Evolutionary conservation across 1,140 invertebrate species (phyloP), one percentile per base, ranked within the genome.

Genomic region (Tenebrio molitor): DNA sequence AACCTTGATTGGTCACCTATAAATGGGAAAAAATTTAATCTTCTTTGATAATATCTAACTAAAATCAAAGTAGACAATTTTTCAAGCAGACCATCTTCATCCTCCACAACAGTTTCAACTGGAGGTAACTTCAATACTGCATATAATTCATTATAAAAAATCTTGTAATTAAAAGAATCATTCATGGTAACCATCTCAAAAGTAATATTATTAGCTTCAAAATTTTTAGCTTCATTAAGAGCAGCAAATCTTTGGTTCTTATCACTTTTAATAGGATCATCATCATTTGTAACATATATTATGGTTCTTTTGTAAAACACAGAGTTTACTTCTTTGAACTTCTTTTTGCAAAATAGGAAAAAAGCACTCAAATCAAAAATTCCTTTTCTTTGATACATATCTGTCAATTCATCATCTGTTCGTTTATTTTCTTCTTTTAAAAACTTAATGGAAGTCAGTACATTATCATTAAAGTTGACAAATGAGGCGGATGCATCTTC

Each of bases 61-160:
- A 72, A 36, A 50, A 80, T 69, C 17, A 41, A 50, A 1, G 65
- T 42, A 12, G 64, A 41, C 8, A 80, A 39, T 63, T 75, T 77
- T 15, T 78, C 63, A 3, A 63, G 33, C 19, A 80, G 50, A 41
- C 74, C 77, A 25, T 76, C 66, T 16, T 65, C 71, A 67, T 80
- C 73, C 36, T 71, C 34, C 17, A 75, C 76, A 23, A 80, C 63
- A 72, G 70, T 69, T 41, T 78, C 74, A 21, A 44, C 34, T 1
- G 33, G 36, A 39, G 63, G 67, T 12, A 8, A 23, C 3, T 71
- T 69, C 2, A 67, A 36, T 15, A 74, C 21, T 12, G 69, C 46
- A 19, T 78, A 74, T n/a, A 80, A 41, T 23, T 80, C 78, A 69
- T 76, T 75, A 19, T 77, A 80, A 58, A 80, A 78, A 1, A 64